These are phyloP conservation scores for Dolichoris vasculosae DNA, from an alignment of 1,140 invertebrate genomes.

Conservation along the genomic window DNA sequence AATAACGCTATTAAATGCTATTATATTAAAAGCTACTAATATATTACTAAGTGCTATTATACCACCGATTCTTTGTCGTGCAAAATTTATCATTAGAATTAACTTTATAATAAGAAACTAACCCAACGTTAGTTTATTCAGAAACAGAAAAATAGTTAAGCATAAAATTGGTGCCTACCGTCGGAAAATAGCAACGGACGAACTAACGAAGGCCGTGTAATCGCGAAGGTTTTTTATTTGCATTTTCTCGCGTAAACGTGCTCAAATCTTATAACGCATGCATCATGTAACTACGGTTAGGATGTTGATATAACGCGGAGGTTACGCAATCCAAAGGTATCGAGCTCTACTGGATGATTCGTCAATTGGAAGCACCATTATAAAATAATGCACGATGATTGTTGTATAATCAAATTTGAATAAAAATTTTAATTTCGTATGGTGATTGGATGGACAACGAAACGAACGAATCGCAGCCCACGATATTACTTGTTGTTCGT, in stretches of 20 bases:
- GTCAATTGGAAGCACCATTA: not conserved
- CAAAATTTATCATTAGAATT: too few relatives aligned
- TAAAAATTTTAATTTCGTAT: not conserved
- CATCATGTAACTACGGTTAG: conserved; percentile 16
- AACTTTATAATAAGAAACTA: not conserved
- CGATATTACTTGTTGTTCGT: too few relatives aligned
- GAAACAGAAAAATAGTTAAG: not conserved
- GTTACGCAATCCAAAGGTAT: not conserved
- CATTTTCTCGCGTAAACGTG: not conserved
- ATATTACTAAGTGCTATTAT: not conserved
- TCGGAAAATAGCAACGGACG: not conserved
- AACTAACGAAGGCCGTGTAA: not conserved
- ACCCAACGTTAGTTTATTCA: not conserved
- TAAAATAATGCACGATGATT: not conserved
- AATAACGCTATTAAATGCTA: not conserved
- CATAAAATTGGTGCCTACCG: conserved; percentile 12
- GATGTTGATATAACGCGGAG: conserved; percentile 17
- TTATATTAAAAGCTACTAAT: not conserved
- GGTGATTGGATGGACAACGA: too few relatives aligned
- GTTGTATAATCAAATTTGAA: not conserved
- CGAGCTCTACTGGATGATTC: not conserved
- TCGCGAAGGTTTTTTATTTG: not conserved
- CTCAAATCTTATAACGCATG: not conserved
- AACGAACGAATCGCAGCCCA: too few relatives aligned
- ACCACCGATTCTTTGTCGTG: not conserved